Evolutionary conservation across 2,113 vertebrate genomes (phyloP).

Genomic region (Benitochromis conjunctus): DNA sequence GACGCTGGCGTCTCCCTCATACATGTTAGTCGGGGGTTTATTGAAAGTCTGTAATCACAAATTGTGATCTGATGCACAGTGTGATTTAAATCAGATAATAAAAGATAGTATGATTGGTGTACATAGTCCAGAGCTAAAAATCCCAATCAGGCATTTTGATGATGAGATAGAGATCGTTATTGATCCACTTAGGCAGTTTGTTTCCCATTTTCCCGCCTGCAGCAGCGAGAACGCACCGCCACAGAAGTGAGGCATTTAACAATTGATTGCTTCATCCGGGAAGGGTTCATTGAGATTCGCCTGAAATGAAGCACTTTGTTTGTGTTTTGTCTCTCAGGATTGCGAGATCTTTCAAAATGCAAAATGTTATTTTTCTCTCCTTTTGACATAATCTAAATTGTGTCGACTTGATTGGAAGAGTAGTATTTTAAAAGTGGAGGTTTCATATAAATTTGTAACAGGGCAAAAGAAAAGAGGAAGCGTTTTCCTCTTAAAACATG

Average conservation of each 20-base stretch:
- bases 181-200: conserved; percentile 48
- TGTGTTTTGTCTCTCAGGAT: not conserved
- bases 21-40: not conserved
- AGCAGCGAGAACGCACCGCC: conserved; percentile 18
- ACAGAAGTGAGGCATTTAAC: conserved; percentile 15
- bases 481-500: not conserved
- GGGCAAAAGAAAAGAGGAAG: not conserved
- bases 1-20: not conserved
- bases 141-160: conserved; percentile 48
- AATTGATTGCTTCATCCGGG: conserved; percentile 36
- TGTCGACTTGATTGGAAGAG: not conserved
- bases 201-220: conserved; percentile 20
- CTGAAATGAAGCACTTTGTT: conserved; percentile 30
- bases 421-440: not conserved
- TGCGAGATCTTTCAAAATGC: not conserved
- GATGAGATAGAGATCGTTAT: conserved; percentile 49
- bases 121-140: conserved; percentile 13
- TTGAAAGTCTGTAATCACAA: conserved; percentile 23
- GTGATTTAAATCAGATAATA: not conserved
- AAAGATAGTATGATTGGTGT: conserved; percentile 1
- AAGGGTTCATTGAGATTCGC: conserved; percentile 20
- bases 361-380: not conserved
- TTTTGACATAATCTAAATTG: not conserved
- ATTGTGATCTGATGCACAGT: conserved; percentile 20
- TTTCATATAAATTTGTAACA: not conserved